These are phyloP conservation scores for Phyllotis vaccarum DNA, from an alignment of 2,797 vertebrate genomes.

Conservation along the genomic window DNA sequence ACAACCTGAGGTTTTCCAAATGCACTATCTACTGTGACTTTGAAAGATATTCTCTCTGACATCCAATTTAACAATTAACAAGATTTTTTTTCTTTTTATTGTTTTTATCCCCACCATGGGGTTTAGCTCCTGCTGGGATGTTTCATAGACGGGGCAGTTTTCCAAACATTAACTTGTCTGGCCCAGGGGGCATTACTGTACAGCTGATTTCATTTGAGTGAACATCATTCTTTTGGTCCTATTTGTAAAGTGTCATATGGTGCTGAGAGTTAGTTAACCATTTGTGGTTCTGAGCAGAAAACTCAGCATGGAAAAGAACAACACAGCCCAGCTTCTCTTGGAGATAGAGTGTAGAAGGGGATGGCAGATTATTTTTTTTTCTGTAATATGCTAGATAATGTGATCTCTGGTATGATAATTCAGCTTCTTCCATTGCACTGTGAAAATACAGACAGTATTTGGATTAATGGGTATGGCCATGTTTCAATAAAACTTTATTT, in stretches of 20 bases:
- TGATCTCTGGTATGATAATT: conserved; percentile 4
- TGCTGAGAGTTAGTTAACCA: conserved; percentile 73
- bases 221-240: conserved; percentile 81
- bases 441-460: conserved; percentile 13
- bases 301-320: not conserved
- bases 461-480: not conserved
- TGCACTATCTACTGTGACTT: conserved; percentile 38
- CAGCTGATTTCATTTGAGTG: conserved; percentile 78
- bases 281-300: conserved; percentile 56
- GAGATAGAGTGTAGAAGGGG: not conserved
- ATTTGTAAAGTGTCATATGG: conserved; percentile 77
- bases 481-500: conserved; percentile 70
- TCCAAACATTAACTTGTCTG: conserved; percentile 80
- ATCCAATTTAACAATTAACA: conserved; percentile 81
- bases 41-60: conserved; percentile 78
- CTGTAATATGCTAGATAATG: conserved; percentile 31
- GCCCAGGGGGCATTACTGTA: conserved; percentile 74
- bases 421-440: not conserved
- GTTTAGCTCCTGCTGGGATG: conserved; percentile 74
- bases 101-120: conserved; percentile 64
- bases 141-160: conserved; percentile 78
- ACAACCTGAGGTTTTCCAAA: conserved; percentile 57
- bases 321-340: conserved; percentile 1
- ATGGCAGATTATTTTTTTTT: not conserved
- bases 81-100: conserved; percentile 67